Base-by-base conservation (phyloP, 2,888 invertebrate species). In the Tetanocera ferruginea region DNA sequence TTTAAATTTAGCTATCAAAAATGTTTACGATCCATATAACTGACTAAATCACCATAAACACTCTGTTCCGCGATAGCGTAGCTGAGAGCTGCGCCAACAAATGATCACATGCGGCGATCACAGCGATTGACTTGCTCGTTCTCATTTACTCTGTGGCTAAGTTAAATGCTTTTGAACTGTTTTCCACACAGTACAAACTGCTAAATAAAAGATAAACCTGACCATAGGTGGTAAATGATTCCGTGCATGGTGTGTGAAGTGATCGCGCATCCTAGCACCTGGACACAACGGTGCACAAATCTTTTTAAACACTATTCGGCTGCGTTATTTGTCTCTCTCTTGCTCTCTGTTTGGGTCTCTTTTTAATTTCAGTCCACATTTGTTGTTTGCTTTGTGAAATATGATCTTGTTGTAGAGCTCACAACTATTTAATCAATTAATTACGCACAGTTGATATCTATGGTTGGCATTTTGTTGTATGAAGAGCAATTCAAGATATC, bases 11-110 rank as follows among this genome's bases (percentile, higher is more conserved):
- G 89, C 88, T 89, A 88, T 88, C 88, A 88, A 88, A 87, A 87
- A 85, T 85, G 88, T 88, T 89, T 89, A 88, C 88, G 88, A 88
- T 87, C 86, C 87, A 88, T 86, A 88, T 87, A 88, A 87, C 86
- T 87, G 88, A 89, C 89, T 89, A 88, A 88, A 88, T 89, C 89
- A 87, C 88, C 87, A 89, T 88, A 88, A 88, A 89, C 88, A 88
- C 88, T 87, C 87, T 85, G 85, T 88, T 88, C 85, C 83, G 85
- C 84, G 84, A 52, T 34, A n/a, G n/a, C 52, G 66, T 11, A 34
- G 66, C 66, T 25, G 25, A 37, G 49, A 28, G 19, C 52, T 37
- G 73, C 23, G 71, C 62, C 74, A 43, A 37, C 57, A 69, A 73
- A 60, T 43, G 77, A 70, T 70, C 66, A 60, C 52, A 67, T 76